phyloP scores from a whole-genome alignment of 2,888 invertebrate species.

The Orthonevra nobilis region DNA sequence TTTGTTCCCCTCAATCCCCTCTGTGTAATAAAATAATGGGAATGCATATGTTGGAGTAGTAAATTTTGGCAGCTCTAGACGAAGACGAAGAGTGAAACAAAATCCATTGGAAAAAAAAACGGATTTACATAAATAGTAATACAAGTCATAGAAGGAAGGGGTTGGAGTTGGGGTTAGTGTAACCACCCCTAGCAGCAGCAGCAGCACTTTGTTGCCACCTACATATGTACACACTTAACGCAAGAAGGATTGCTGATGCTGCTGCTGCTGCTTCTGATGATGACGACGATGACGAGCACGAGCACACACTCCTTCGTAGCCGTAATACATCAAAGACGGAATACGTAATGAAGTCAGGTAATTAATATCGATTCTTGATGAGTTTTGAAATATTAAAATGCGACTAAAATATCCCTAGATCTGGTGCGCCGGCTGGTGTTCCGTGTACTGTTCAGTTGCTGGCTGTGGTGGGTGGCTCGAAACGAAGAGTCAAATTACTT shows the following conservation, averaged over 20 bases:
- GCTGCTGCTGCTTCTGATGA: conserved; percentile 5
- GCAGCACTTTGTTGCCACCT: conserved; percentile 49
- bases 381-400: conserved; percentile 71
- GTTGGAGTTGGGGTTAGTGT: conserved; percentile 6
- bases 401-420: conserved; percentile 51
- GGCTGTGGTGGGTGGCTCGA: background rate
- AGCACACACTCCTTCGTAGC: conserved; percentile 9
- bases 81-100: conserved; percentile 29
- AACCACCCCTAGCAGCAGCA: conserved; percentile 49
- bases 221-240: conserved; percentile 49
- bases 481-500: conserved; percentile 52
- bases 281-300: conserved; percentile 14
- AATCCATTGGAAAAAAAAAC: conserved; percentile 64
- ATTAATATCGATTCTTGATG: conserved; percentile 72
- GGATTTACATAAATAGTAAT: conserved; percentile 41
- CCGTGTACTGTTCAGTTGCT: background rate
- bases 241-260: conserved; percentile 29
- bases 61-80: conserved; percentile 33
- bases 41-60: conserved; percentile 41
- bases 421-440: background rate
- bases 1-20: background rate
- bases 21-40: conserved; percentile 63
- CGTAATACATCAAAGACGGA: conserved; percentile 66
- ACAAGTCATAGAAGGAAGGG: conserved; percentile 19
- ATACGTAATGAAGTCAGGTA: conserved; percentile 72